Evolutionary conservation across 1,140 invertebrate species (phyloP).

Genomic region (Drosophila sp.): DNA sequence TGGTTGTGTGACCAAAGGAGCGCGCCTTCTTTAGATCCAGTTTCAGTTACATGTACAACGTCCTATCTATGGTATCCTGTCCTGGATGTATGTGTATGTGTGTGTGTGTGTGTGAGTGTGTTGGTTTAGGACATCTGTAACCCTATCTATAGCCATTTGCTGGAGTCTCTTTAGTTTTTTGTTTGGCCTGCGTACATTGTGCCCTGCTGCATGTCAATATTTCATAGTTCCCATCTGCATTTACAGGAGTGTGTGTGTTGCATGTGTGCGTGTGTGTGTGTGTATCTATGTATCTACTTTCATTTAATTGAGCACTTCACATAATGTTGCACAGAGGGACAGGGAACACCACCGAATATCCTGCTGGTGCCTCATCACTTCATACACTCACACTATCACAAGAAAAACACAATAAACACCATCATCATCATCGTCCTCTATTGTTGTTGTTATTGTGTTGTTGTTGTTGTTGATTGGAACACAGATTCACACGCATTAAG

Average conservation of each 20-base stretch:
- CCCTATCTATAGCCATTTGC: constrained; percentile 63
- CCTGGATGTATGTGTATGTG: constrained; percentile 6
- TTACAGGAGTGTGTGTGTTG: constrained; percentile 32
- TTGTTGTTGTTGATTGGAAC: constrained; percentile 24
- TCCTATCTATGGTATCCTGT: constrained; percentile 43
- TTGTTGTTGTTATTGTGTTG: constrained; percentile 12
- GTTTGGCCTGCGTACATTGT: constrained; percentile 56
- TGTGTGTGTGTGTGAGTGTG: constrained; percentile 30
- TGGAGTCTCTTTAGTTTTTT: constrained; percentile 58
- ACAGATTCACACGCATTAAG: constrained; percentile 30
- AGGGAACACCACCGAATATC: constrained; percentile 40
- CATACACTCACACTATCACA: constrained; percentile 33
- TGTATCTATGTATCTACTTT: constrained; percentile 43
- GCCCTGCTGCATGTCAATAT: constrained; percentile 60
- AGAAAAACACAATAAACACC: constrained; percentile 27
- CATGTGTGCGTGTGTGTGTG: constrained; percentile 9
- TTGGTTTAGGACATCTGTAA: constrained; percentile 76
- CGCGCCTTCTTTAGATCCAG: constrained; percentile 71
- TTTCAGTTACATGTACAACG: constrained; percentile 60
- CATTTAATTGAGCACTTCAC: constrained; percentile 62
- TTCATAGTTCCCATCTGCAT: constrained; percentile 51
- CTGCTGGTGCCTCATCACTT: constrained; percentile 42
- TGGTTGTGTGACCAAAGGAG: constrained; percentile 43
- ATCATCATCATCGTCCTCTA: constrained; percentile 34
- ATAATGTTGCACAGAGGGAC: constrained; percentile 39